Conservation (phyloP, 2,888 invertebrate genomes). For the Drosophila merina region DNA sequence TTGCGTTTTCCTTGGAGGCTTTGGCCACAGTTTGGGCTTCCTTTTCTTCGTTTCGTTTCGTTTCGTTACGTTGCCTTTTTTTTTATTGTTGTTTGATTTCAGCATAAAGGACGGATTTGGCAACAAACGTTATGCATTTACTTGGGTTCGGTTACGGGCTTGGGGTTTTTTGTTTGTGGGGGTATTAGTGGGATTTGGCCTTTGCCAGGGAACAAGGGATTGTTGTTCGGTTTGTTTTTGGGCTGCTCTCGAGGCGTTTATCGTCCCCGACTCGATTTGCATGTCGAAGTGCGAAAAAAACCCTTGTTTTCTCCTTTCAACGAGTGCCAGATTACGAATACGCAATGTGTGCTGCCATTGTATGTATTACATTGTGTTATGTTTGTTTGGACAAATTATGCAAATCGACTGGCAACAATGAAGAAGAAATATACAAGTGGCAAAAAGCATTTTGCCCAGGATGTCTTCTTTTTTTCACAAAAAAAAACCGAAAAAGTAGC, state of each 20-base stretch:
- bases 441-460: slow-evolving; percentile 25
- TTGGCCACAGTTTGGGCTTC: slow-evolving; percentile 13
- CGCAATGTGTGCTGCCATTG: slow-evolving; percentile 70
- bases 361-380: slow-evolving; percentile 65
- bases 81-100: slow-evolving; percentile 77
- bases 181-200: slow-evolving; percentile 71
- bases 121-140: slow-evolving; percentile 73
- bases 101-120: slow-evolving; percentile 72
- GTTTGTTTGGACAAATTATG: slow-evolving; percentile 76
- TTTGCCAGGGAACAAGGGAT: slow-evolving; percentile 22
- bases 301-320: slow-evolving; percentile 54
- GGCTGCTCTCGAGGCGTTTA: slow-evolving; percentile 59
- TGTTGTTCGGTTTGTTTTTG: slow-evolving; percentile 31
- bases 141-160: slow-evolving; percentile 32
- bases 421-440: slow-evolving; percentile 16
- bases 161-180: slow-evolving; percentile 7
- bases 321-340: slow-evolving; percentile 73
- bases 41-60: slow-evolving; percentile 6
- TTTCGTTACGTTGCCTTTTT: slow-evolving; percentile 4
- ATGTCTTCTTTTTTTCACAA: slow-evolving; percentile 2
- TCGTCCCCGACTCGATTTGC: slow-evolving; percentile 69
- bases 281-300: slow-evolving; percentile 57
- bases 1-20: slow-evolving; percentile 18
- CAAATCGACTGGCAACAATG: slow-evolving; percentile 58
- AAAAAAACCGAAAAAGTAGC: too few relatives aligned